phyloP scores from a whole-genome alignment of 2,888 invertebrate species.

The Phaonia tiefii region DNA sequence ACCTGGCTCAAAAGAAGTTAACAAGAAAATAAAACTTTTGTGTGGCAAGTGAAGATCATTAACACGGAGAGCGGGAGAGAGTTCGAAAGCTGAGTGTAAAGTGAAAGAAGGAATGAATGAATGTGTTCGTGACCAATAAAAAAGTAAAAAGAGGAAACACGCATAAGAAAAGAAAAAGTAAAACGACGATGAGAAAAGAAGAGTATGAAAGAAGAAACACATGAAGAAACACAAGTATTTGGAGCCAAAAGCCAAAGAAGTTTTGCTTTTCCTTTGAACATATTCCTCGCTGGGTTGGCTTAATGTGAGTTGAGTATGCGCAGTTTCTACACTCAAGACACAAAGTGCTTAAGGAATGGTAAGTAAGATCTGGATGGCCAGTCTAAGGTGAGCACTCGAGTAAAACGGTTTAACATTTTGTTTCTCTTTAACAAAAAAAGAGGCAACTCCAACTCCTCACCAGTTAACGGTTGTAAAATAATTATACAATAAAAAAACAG shows the following conservation, averaged over 20 bases:
- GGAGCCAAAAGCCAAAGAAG: conserved; percentile 59
- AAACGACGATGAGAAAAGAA: conserved; percentile 49
- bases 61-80: conserved; percentile 10
- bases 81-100: conserved; percentile 8
- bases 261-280: conserved; percentile 48
- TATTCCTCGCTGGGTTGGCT: conserved; percentile 1
- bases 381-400: conserved; percentile 79
- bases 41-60: conserved; percentile 61
- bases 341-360: conserved; percentile 79
- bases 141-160: conserved; percentile 56
- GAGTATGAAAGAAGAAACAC: neutral
- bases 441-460: neutral
- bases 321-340: conserved; percentile 9
- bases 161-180: conserved; percentile 41
- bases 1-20: conserved; percentile 44
- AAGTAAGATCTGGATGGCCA: conserved; percentile 77
- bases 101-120: conserved; percentile 53
- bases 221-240: conserved; percentile 6
- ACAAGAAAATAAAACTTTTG: conserved; percentile 30
- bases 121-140: conserved; percentile 13
- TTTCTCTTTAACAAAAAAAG: conserved; percentile 3
- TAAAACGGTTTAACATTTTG: conserved; percentile 75
- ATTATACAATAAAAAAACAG: neutral
- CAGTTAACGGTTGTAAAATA: too few species aligned
- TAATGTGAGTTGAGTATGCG: conserved; percentile 1